Conservation (phyloP, 2,888 invertebrate genomes). For the Lutraria lutraria region DNA sequence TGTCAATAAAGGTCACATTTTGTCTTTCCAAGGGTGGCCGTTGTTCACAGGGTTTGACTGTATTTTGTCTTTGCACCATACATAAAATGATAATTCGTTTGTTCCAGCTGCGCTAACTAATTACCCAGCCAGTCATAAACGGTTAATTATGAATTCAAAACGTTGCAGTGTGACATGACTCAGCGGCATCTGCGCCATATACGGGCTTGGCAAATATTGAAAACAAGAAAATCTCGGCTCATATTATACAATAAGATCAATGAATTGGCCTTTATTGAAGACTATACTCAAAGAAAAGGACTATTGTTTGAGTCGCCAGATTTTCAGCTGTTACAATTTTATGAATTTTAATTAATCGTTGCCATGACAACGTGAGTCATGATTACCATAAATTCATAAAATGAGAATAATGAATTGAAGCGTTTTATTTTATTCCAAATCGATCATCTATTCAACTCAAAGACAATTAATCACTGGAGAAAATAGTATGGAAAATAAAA, state of each 20-base stretch:
- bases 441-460: not conserved
- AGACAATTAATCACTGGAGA: no score
- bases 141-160: not conserved
- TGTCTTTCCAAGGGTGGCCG: no score
- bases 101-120: not conserved
- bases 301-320: slow-evolving; percentile 1
- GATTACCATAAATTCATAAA: slow-evolving; percentile 3
- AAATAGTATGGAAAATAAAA: no score
- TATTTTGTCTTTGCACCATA: no score
- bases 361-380: slow-evolving; percentile 2
- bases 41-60: no score
- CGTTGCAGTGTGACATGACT: not conserved
- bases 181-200: not conserved
- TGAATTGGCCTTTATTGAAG: not conserved
- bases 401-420: not conserved
- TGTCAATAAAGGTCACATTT: no score
- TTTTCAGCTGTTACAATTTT: slow-evolving; percentile 25
- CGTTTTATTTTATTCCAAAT: not conserved
- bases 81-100: not conserved
- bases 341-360: slow-evolving; percentile 28
- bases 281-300: not conserved
- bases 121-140: not conserved
- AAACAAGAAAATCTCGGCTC: not conserved
- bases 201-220: not conserved
- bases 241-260: slow-evolving; percentile 15